Evolutionary conservation across 2,797 vertebrate genomes (phyloP).

Genomic region (Lophius americanus): DNA sequence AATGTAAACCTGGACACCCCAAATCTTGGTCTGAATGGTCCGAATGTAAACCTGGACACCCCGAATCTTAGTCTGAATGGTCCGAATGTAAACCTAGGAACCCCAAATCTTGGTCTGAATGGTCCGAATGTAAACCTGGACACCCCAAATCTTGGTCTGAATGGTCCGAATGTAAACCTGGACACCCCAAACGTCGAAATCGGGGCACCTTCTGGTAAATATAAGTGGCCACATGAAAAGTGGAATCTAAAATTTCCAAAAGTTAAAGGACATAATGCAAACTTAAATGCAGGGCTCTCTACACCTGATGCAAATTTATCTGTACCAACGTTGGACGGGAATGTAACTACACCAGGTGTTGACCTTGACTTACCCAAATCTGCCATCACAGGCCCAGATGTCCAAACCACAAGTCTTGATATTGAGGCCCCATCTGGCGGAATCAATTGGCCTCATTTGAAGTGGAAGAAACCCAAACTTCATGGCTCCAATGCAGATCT

Average conservation of each 20-base stretch:
- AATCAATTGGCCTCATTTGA: constrained; percentile 67
- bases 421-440: constrained; percentile 58
- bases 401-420: constrained; percentile 56
- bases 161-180: constrained; percentile 53
- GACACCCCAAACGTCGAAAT: constrained; percentile 48
- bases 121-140: neutral
- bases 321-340: constrained; percentile 34
- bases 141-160: constrained; percentile 50
- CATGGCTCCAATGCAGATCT: constrained; percentile 57
- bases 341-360: constrained; percentile 48
- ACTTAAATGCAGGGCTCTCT: constrained; percentile 52
- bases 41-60: too few relatives aligned
- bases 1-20: too few relatives aligned
- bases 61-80: too few relatives aligned
- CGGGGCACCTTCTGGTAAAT: constrained; percentile 45
- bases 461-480: constrained; percentile 65
- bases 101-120: too few relatives aligned
- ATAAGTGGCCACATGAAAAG: constrained; percentile 64
- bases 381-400: constrained; percentile 45
- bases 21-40: too few relatives aligned
- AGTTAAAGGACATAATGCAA: constrained; percentile 59
- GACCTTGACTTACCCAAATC: constrained; percentile 54
- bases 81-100: too few relatives aligned
- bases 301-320: constrained; percentile 50
- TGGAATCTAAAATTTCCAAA: constrained; percentile 59